These are phyloP conservation scores for Malacosoma neustria DNA, from an alignment of 2,888 invertebrate genomes.

Conservation along the genomic window DNA sequence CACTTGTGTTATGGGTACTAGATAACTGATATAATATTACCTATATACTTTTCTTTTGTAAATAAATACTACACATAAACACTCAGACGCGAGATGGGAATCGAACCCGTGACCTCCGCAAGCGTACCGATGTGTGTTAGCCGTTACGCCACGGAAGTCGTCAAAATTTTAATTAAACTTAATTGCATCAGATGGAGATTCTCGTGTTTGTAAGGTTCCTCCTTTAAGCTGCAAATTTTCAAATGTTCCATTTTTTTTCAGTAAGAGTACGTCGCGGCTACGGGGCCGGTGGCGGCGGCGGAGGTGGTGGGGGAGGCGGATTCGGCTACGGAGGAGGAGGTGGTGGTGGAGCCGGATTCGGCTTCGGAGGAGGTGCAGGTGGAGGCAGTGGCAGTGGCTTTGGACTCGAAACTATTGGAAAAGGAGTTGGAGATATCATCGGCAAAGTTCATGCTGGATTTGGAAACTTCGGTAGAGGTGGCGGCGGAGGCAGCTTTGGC, in stretches of 20 bases:
- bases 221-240: no score
- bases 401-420: conserved; percentile 29
- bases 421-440: conserved; percentile 38
- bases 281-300: conserved; percentile 27
- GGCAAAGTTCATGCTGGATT: conserved; percentile 38
- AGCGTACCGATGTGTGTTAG: no score
- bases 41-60: no score
- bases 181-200: no score
- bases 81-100: no score
- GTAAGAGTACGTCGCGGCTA: conserved; percentile 45
- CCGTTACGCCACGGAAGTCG: no score
- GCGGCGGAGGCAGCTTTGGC: conserved; percentile 5
- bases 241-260: conserved; percentile 29
- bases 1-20: no score
- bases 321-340: conserved; percentile 22
- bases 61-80: no score
- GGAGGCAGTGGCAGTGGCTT: conserved; percentile 22
- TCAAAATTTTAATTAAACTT: no score
- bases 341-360: conserved; percentile 20
- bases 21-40: no score
- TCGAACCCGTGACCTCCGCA: no score
- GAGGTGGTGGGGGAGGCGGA: conserved; percentile 27
- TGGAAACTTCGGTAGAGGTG: conserved; percentile 17
- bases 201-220: no score
- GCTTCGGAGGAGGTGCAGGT: conserved; percentile 15